These are phyloP conservation scores for Popillia japonica DNA, from an alignment of 1,140 invertebrate species.

Conservation along the genomic window DNA sequence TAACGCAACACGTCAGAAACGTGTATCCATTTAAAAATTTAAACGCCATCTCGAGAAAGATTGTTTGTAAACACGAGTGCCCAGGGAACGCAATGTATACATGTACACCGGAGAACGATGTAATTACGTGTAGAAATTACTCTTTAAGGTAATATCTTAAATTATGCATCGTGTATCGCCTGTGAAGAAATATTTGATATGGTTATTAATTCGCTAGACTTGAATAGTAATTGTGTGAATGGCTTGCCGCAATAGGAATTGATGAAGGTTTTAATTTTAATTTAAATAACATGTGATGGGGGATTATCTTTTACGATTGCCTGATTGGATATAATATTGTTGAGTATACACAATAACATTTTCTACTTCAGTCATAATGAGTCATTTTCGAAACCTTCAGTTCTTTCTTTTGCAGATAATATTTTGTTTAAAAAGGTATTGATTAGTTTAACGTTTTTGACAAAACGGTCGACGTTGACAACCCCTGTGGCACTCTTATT, in stretches of 20 bases:
- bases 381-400: too few relatives aligned
- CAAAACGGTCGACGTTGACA: too few relatives aligned
- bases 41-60: slow-evolving; percentile 31
- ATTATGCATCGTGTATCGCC: slow-evolving; percentile 15
- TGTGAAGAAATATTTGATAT: slow-evolving; percentile 23
- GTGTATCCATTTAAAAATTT: slow-evolving; percentile 27
- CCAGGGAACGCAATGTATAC: not conserved
- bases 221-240: slow-evolving; percentile 28
- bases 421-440: too few relatives aligned
- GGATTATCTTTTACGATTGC: not conserved
- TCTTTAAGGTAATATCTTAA: slow-evolving; percentile 21
- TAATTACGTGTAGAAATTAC: slow-evolving; percentile 28
- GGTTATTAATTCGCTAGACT: slow-evolving; percentile 19
- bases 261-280: slow-evolving; percentile 31
- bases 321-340: slow-evolving; percentile 2
- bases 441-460: too few relatives aligned
- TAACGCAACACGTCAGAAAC: not conserved
- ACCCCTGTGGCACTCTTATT: too few relatives aligned
- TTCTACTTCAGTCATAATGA: too few relatives aligned
- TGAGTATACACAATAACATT: too few relatives aligned
- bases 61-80: slow-evolving; percentile 24
- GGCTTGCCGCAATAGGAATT: not conserved
- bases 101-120: not conserved
- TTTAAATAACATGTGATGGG: not conserved
- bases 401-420: too few relatives aligned